Percentiles rank a stretch among this genome's conserved stretches.
These are phyloP conservation scores for Scolopax bukidnonensis DNA, from an alignment of 2,797 vertebrate genomes.

Conservation along the genomic window DNA sequence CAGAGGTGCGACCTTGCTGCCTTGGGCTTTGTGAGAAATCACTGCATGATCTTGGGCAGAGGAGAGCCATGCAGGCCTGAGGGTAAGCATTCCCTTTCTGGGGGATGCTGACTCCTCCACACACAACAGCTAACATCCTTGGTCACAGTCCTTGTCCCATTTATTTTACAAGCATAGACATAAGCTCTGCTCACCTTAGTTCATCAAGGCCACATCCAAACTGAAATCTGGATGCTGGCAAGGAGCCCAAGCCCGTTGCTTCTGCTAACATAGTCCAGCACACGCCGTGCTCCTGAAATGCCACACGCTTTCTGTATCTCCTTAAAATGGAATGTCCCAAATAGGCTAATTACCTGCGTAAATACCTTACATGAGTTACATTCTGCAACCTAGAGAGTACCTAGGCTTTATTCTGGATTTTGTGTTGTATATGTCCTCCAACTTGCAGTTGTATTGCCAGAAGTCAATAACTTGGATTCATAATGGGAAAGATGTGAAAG, in stretches of 20 bases:
- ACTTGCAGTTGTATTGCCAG: not conserved
- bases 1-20: not conserved
- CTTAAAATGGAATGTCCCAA: not conserved
- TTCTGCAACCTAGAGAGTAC: not conserved
- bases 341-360: not conserved
- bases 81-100: not conserved
- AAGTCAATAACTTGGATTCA: not conserved
- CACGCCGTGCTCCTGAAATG: not conserved
- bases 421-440: not conserved
- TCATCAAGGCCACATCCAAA: not conserved
- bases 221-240: not conserved
- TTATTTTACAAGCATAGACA: not conserved
- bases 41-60: not conserved
- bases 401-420: not conserved
- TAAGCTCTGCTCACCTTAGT: not conserved
- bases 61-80: not conserved
- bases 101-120: not conserved
- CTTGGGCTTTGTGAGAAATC: not conserved
- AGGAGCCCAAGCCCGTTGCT: not conserved
- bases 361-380: not conserved
- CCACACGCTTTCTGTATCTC: not conserved
- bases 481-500: not conserved
- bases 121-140: not conserved
- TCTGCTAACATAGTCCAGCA: rapidly evolving
- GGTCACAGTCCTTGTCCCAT: not conserved